Evolutionary conservation across 1,140 invertebrate species (phyloP).

Genomic region (Brachionus sp.): DNA sequence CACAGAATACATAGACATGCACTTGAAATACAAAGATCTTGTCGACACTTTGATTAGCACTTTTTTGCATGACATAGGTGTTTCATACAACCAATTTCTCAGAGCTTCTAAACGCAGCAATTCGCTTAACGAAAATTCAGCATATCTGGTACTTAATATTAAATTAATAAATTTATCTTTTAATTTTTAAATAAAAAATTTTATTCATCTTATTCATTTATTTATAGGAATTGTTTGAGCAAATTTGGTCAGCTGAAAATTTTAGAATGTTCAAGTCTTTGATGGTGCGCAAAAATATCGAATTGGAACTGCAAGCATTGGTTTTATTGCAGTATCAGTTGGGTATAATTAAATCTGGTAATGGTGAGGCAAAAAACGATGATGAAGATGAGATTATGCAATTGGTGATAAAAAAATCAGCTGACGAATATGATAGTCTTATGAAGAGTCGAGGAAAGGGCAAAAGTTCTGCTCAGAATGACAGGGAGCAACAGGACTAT

Average conservation of each 20-base stretch:
- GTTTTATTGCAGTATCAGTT: not conserved
- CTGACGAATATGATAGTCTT: not conserved
- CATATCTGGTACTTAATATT: not conserved
- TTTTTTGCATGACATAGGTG: not conserved
- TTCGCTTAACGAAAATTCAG: not conserved
- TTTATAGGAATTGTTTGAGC: slow-evolving; percentile 19
- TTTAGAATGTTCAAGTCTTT: not conserved
- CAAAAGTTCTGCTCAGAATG: too few relatives aligned
- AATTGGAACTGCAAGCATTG: not conserved
- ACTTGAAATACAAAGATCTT: slow-evolving; percentile 18
- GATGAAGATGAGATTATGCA: not conserved
- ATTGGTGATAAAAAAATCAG: slow-evolving; percentile 1
- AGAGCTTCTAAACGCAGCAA: not conserved
- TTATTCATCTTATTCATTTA: too few relatives aligned
- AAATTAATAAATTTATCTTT: not conserved
- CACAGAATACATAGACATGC: not conserved
- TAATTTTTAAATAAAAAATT: not conserved
- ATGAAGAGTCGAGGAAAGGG: not conserved
- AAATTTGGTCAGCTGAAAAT: slow-evolving; percentile 6
- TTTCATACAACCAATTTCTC: not conserved
- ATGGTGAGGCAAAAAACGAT: not conserved
- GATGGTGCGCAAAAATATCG: slow-evolving; percentile 21
- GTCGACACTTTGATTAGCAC: slow-evolving; percentile 1
- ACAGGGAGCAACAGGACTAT: not conserved
- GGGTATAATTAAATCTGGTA: not conserved